Percentiles rank a stretch among this genome's conserved stretches.
phyloP scores from a whole-genome alignment of 1,140 invertebrate species.

The Tetraneura akinire region DNA sequence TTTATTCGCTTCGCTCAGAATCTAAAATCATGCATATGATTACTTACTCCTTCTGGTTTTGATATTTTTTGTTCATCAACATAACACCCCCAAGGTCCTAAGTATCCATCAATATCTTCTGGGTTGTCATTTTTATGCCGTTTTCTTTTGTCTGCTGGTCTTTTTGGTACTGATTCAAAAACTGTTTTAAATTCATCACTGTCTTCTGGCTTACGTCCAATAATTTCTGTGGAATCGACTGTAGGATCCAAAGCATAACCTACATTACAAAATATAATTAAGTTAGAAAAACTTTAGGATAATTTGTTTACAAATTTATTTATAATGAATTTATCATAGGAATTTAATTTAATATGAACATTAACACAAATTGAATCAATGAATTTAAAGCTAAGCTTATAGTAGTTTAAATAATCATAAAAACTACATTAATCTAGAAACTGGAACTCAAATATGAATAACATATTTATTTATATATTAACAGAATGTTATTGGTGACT shows the following conservation, averaged over 20 bases:
- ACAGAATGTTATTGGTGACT: too few relatives aligned
- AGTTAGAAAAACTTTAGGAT: too few relatives aligned
- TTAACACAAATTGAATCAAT: too few relatives aligned
- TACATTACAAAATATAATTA: conserved; percentile 56
- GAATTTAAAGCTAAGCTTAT: too few relatives aligned
- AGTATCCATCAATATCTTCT: conserved; percentile 89
- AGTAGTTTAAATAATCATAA: too few relatives aligned
- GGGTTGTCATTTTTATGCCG: conserved; percentile 88
- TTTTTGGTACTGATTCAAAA: conserved; percentile 78
- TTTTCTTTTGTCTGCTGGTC: conserved; percentile 84
- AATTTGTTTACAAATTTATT: too few relatives aligned
- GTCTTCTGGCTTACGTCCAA: conserved; percentile 61
- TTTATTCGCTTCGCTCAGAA: too few relatives aligned
- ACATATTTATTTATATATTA: too few relatives aligned
- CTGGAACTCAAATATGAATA: too few relatives aligned
- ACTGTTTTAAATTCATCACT: conserved; percentile 78
- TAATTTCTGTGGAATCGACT: conserved; percentile 67
- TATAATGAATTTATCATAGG: too few relatives aligned
- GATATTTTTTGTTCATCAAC: conserved; percentile 85
- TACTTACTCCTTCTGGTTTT: conserved; percentile 75
- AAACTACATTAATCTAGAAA: too few relatives aligned
- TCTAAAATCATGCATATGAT: neutral
- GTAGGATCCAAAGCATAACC: conserved; percentile 95
- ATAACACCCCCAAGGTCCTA: conserved; percentile 96
- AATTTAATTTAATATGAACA: too few relatives aligned